These are phyloP conservation scores for Spondyliosoma cantharus DNA, from an alignment of 2,797 vertebrate genomes.

Conservation along the genomic window DNA sequence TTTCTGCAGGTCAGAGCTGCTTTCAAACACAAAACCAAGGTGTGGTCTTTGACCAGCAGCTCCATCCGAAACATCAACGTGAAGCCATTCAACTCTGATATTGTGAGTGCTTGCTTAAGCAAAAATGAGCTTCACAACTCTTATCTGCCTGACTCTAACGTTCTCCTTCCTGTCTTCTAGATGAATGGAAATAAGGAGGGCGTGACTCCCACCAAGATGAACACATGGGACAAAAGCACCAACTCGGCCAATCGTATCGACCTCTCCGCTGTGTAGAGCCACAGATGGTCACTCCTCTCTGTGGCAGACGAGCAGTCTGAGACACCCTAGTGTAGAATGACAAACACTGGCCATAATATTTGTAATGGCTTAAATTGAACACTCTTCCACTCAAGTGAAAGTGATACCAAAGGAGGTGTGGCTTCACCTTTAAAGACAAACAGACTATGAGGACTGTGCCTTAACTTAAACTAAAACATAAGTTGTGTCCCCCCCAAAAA, in stretches of 20 bases:
- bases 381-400: constrained; percentile 42
- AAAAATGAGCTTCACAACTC: background rate
- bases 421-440: constrained; percentile 67
- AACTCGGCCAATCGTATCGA: constrained; percentile 93
- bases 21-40: constrained; percentile 99
- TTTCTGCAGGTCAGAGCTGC: constrained; percentile 92
- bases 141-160: constrained; percentile 13
- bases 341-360: constrained; percentile 65
- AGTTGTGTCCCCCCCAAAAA: constrained; percentile 25
- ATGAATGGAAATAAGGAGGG: constrained; percentile 92
- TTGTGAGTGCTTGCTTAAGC: constrained; percentile 84
- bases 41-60: constrained; percentile 97
- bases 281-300: constrained; percentile 6
- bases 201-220: constrained; percentile 89
- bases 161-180: constrained; percentile 75
- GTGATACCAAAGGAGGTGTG: constrained; percentile 37
- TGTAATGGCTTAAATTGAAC: constrained; percentile 51
- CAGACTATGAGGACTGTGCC: constrained; percentile 72
- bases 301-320: constrained; percentile 31
- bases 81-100: constrained; percentile 95
- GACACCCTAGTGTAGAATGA: constrained; percentile 52
- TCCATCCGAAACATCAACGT: constrained; percentile 90
- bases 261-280: constrained; percentile 90
- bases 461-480: constrained; percentile 41
- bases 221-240: constrained; percentile 96